Evolutionary conservation across 2,113 vertebrate species (phyloP).

Genomic region (Formicarius rufipectus): DNA sequence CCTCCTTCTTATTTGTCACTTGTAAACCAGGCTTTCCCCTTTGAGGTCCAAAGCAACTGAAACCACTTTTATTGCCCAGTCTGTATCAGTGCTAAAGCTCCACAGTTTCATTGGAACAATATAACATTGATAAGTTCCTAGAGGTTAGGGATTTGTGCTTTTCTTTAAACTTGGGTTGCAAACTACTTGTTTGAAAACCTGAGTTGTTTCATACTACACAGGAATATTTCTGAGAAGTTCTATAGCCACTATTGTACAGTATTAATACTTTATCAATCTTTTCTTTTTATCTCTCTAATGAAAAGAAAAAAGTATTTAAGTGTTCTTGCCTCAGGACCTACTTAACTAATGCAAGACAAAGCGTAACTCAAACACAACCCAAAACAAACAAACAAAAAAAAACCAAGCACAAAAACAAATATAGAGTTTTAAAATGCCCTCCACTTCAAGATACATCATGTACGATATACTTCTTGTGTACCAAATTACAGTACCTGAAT

Average conservation of each 20-base stretch:
- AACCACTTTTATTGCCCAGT: not conserved
- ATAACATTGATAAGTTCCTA: not conserved
- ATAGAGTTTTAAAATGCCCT: not conserved
- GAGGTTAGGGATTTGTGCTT: not conserved
- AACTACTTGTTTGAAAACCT: not conserved
- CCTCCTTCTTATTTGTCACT: not conserved
- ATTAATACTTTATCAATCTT: not conserved
- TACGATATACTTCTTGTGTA: not conserved
- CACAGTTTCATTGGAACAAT: not conserved
- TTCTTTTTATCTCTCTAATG: not conserved
- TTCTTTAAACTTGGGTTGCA: not conserved
- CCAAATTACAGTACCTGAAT: not conserved
- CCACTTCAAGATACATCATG: not conserved
- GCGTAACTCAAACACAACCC: not conserved
- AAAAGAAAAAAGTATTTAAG: not conserved
- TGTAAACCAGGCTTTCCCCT: not conserved
- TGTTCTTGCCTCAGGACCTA: not conserved
- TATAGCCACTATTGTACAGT: not conserved
- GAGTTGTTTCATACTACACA: not conserved
- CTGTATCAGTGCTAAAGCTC: not conserved
- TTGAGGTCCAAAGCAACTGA: not conserved
- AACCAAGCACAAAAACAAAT: too few species aligned
- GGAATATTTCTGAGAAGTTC: not conserved
- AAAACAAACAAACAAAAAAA: not conserved
- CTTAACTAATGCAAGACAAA: not conserved